Evolutionary conservation across 1,140 invertebrate genomes (phyloP).

Genomic region (Drosophila guanche): DNA sequence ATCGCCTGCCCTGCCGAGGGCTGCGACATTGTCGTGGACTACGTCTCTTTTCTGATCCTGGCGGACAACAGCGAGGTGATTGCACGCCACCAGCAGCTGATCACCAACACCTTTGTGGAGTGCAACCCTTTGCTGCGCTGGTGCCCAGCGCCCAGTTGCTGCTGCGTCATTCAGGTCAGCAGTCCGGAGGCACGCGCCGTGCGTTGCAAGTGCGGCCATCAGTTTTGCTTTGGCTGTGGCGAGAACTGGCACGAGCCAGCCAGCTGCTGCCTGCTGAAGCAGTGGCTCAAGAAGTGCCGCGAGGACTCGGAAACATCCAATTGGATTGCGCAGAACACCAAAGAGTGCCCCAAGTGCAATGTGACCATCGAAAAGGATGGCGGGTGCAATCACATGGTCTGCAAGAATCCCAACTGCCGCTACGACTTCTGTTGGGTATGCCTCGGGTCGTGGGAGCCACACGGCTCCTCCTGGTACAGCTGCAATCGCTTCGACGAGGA

Average conservation of each 20-base stretch:
- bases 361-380: slow-evolving; percentile 99
- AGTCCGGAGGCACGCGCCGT: slow-evolving; percentile 95
- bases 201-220: slow-evolving; percentile 95
- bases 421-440: slow-evolving; percentile 99
- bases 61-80: slow-evolving; percentile 95
- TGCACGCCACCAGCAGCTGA: slow-evolving; percentile 98
- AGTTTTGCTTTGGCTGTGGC: slow-evolving; percentile 98
- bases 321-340: slow-evolving; percentile 99
- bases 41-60: slow-evolving; percentile 96
- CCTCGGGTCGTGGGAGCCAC: slow-evolving; percentile 98
- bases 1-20: slow-evolving; percentile 96
- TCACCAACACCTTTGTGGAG: slow-evolving; percentile 99
- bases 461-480: slow-evolving; percentile 99
- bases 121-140: slow-evolving; percentile 97
- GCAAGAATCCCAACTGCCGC: slow-evolving; percentile 99
- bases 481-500: slow-evolving; percentile 99
- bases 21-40: slow-evolving; percentile 97
- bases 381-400: slow-evolving; percentile 99
- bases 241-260: slow-evolving; percentile 99
- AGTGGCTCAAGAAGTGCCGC: slow-evolving; percentile 99
- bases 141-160: slow-evolving; percentile 99
- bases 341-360: slow-evolving; percentile 99
- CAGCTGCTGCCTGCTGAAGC: slow-evolving; percentile 94
- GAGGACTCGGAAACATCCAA: slow-evolving; percentile 99
- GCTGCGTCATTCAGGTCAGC: slow-evolving; percentile 96